A percentile compares a stretch with the other conserved stretches of the same genome.
phyloP scores from a whole-genome alignment of 2,113 vertebrate species.

The Rhinolophus ferrumequinum region DNA sequence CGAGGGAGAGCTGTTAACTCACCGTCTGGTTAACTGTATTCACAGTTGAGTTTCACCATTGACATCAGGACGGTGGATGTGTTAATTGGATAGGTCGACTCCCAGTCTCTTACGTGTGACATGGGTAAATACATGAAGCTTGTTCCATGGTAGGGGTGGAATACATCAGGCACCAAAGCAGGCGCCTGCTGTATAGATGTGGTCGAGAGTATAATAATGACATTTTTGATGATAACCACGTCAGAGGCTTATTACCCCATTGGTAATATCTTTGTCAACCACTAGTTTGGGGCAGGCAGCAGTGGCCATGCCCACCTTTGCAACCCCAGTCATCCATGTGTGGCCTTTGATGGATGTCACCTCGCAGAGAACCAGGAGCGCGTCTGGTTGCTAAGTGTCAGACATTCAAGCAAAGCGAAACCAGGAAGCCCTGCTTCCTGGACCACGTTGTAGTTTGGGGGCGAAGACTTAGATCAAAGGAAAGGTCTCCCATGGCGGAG shows the following conservation, averaged over 20 bases:
- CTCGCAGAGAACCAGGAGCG: too few relatives aligned
- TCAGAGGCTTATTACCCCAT: accelerated
- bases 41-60: neutral
- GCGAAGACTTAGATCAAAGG: too few relatives aligned
- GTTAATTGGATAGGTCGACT: too few relatives aligned
- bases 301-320: too few relatives aligned
- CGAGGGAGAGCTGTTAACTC: accelerated
- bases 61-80: accelerated
- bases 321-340: accelerated
- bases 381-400: neutral
- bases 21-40: neutral
- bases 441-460: neutral
- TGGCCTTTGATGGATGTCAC: accelerated
- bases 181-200: accelerated
- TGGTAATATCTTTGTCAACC: neutral
- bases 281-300: neutral
- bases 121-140: neutral
- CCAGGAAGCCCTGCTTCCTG: neutral
- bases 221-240: too few relatives aligned
- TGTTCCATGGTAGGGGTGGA: accelerated
- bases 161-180: accelerated
- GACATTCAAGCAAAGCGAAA: neutral
- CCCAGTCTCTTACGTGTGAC: neutral
- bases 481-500: too few relatives aligned
- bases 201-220: accelerated